Conservation (phyloP, 1,140 invertebrate species). For the Drosophila tropicalis region DNA sequence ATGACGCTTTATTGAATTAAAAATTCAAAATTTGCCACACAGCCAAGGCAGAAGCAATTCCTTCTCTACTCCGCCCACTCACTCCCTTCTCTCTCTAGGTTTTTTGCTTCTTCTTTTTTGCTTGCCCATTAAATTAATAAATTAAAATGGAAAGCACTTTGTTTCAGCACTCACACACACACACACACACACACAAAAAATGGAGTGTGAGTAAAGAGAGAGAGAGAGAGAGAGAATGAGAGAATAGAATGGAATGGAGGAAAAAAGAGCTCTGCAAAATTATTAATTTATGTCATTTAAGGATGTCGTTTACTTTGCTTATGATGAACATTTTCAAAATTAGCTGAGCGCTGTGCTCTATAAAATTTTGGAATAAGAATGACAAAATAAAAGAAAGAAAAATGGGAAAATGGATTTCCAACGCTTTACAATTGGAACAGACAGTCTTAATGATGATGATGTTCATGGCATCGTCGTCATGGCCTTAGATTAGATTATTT, state of each 20-base stretch:
- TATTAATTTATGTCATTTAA: constrained; percentile 76
- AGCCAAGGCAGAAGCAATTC: constrained; percentile 36
- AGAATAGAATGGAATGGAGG: background rate
- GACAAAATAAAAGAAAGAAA: constrained; percentile 26
- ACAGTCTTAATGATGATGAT: constrained; percentile 20
- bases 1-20: constrained; percentile 80
- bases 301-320: constrained; percentile 62
- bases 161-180: constrained; percentile 55
- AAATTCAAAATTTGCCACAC: constrained; percentile 68
- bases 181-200: too few relatives aligned
- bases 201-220: background rate
- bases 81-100: constrained; percentile 7
- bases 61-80: constrained; percentile 22
- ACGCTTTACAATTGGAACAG: constrained; percentile 60
- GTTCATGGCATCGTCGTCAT: constrained; percentile 19
- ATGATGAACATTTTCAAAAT: constrained; percentile 68
- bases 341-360: constrained; percentile 48
- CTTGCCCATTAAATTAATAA: constrained; percentile 76
- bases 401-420: constrained; percentile 47
- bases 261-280: constrained; percentile 60
- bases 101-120: constrained; percentile 15
- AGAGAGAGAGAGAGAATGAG: background rate
- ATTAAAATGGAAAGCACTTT: constrained; percentile 81
- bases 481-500: constrained; percentile 21
- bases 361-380: constrained; percentile 33